Percentiles rank a stretch among this genome's conserved stretches.
Conservation (phyloP, 2,113 vertebrate genomes). For the Halichoerus grypus region DNA sequence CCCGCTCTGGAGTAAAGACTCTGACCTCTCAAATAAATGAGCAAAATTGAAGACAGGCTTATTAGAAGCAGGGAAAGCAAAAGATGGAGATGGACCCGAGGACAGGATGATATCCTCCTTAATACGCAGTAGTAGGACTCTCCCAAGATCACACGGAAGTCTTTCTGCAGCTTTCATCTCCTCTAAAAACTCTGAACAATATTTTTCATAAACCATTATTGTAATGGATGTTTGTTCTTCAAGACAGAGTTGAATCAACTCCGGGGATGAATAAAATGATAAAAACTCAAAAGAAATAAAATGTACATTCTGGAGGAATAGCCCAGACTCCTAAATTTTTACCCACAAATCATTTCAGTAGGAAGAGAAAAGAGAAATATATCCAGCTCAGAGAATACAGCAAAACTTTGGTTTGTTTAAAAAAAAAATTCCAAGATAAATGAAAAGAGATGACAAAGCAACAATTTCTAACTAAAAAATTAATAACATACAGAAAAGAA, state of each 20-base stretch:
- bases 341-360: not conserved
- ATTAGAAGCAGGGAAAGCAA: not conserved
- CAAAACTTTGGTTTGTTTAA: not conserved
- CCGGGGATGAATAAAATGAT: constrained; percentile 19
- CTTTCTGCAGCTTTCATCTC: not conserved
- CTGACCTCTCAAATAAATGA: constrained; percentile 22
- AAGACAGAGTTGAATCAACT: not conserved
- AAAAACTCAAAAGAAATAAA: constrained; percentile 16
- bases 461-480: constrained; percentile 24
- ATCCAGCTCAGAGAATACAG: not conserved
- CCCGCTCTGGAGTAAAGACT: not conserved
- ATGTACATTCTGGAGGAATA: not conserved
- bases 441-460: not conserved
- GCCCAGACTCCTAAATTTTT: constrained; percentile 13
- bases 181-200: not conserved
- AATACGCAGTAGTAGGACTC: not conserved
- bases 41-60: not conserved
- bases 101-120: not conserved
- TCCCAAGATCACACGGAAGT: not conserved
- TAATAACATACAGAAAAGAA: constrained; percentile 12
- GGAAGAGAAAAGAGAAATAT: not conserved
- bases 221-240: not conserved
- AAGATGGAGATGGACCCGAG: too few relatives aligned
- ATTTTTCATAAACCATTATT: not conserved
- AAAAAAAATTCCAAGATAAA: not conserved